Conservation (phyloP, 2,888 invertebrate species). For the Lacanobia wlatinum region DNA sequence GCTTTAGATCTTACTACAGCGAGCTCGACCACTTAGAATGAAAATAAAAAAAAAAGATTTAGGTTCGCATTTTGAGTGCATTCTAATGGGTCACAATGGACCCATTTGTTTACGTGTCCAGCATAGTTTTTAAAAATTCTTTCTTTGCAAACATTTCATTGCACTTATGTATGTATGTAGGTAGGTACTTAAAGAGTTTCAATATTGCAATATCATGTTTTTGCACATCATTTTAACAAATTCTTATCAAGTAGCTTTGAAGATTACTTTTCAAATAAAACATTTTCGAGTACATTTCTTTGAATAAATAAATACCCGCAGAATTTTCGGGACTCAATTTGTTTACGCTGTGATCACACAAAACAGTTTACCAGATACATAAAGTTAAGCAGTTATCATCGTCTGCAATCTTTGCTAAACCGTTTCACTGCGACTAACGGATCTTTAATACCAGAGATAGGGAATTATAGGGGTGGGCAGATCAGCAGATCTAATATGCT, state of each 20-base stretch:
- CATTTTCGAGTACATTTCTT: conserved; percentile 9
- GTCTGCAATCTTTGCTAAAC: conserved; percentile 55
- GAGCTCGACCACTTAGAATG: conserved; percentile 42
- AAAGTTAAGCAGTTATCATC: conserved; percentile 39
- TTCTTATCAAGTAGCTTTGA: conserved; percentile 6
- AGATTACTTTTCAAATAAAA: conserved; percentile 16
- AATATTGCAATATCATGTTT: not conserved
- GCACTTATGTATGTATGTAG: not conserved
- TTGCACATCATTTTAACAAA: not conserved
- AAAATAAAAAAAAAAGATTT: conserved; percentile 34
- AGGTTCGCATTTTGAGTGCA: conserved; percentile 30
- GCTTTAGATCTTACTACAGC: conserved; percentile 23
- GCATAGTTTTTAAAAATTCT: not conserved
- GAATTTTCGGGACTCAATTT: conserved; percentile 14
- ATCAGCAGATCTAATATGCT: conserved; percentile 48
- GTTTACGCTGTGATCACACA: conserved; percentile 25
- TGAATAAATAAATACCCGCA: conserved; percentile 13
- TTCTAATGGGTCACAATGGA: conserved; percentile 13
- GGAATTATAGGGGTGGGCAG: conserved; percentile 55
- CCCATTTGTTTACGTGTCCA: conserved; percentile 18
- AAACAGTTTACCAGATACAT: conserved; percentile 28
- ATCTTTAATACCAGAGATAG: conserved; percentile 56
- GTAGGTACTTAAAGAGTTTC: not conserved
- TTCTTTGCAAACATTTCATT: not conserved
- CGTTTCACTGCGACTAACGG: conserved; percentile 43